Conservation (phyloP, 2,797 vertebrate species). For the Miichthys miiuy region DNA sequence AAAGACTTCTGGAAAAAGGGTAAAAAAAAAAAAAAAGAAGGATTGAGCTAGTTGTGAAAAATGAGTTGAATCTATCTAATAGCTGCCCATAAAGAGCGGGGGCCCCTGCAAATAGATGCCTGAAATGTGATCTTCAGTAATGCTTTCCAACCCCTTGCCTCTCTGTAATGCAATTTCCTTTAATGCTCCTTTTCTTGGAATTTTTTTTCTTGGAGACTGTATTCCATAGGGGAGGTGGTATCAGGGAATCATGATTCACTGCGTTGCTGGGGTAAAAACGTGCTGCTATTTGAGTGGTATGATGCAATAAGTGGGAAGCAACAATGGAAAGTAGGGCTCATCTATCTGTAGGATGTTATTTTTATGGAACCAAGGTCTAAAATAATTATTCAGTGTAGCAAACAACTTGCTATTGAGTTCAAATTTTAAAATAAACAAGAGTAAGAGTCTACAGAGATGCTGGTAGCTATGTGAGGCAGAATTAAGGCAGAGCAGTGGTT, state of each 20-base stretch:
- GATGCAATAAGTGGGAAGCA: conserved; percentile 43
- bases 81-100: conserved; percentile 70
- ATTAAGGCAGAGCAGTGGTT: neutral
- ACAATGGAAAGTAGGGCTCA: conserved; percentile 22
- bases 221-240: conserved; percentile 34
- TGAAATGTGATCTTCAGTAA: conserved; percentile 78
- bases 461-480: neutral
- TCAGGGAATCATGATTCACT: conserved; percentile 46
- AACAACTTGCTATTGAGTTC: conserved; percentile 2
- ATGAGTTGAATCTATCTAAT: conserved; percentile 78
- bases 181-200: conserved; percentile 74
- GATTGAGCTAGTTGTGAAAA: conserved; percentile 67
- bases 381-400: neutral
- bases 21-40: conserved; percentile 31
- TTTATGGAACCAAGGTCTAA: neutral
- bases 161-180: conserved; percentile 76
- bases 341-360: conserved; percentile 1
- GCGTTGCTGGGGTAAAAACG: conserved; percentile 44
- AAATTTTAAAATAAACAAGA: conserved; percentile 24
- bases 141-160: conserved; percentile 67
- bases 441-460: neutral
- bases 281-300: conserved; percentile 39
- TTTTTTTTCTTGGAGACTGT: conserved; percentile 42
- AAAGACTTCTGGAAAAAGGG: conserved; percentile 43
- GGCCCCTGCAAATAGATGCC: conserved; percentile 74